Percentiles rank a stretch among this genome's conserved stretches.
These are phyloP conservation scores for Ceratothoa steindachneri DNA, from an alignment of 2,888 invertebrate species.

Conservation along the genomic window DNA sequence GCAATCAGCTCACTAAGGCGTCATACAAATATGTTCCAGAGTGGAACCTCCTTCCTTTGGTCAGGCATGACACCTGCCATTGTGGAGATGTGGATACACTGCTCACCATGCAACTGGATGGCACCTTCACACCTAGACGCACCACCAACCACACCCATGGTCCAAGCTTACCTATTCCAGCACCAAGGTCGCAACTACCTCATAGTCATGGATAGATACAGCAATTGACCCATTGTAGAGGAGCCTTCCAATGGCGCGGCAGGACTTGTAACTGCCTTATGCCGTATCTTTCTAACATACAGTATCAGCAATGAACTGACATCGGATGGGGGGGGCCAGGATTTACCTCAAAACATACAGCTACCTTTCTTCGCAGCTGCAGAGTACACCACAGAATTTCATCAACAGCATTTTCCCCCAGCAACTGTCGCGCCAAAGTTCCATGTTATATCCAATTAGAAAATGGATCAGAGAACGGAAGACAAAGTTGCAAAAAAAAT, in stretches of 20 bases:
- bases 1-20: conserved; percentile 16
- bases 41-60: conserved; percentile 15
- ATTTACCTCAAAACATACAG: too few species aligned
- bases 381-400: too few species aligned
- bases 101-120: conserved; percentile 7
- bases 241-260: background rate
- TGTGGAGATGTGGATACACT: background rate
- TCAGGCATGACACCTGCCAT: conserved; percentile 18
- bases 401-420: too few species aligned
- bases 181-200: conserved; percentile 9
- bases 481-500: too few species aligned
- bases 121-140: conserved; percentile 23
- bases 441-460: too few species aligned
- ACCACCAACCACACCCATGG: background rate
- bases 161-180: conserved; percentile 15
- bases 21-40: conserved; percentile 2
- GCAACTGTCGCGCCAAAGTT: too few species aligned
- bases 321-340: too few species aligned
- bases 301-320: too few species aligned
- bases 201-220: conserved; percentile 14
- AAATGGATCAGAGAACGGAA: too few species aligned
- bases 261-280: conserved; percentile 8
- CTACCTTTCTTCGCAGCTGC: too few species aligned
- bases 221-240: conserved; percentile 16
- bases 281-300: too few species aligned